Conservation (phyloP, 2,797 vertebrate genomes). For the Pseudochaenichthys georgianus region DNA sequence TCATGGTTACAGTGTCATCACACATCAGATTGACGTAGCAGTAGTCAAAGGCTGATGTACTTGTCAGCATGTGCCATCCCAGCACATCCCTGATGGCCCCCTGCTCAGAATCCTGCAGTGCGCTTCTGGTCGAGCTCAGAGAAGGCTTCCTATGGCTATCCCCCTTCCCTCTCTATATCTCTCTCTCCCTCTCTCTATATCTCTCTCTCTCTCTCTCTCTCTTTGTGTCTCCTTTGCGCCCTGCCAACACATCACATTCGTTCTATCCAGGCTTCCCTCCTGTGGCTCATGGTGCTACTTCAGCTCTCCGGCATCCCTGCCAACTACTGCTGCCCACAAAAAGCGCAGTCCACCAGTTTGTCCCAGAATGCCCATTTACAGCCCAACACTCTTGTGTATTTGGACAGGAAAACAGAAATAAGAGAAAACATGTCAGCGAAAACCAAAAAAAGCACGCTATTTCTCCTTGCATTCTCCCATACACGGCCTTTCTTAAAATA, state of each 20-base stretch:
- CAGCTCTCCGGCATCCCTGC: slow-evolving; percentile 45
- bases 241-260: slow-evolving; percentile 58
- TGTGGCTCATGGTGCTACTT: slow-evolving; percentile 55
- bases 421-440: slow-evolving; percentile 20
- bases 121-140: slow-evolving; percentile 59
- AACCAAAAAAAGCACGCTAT: slow-evolving; percentile 10
- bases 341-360: slow-evolving; percentile 47
- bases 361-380: slow-evolving; percentile 51
- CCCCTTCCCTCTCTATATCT: background rate
- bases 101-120: slow-evolving; percentile 56
- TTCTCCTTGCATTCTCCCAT: slow-evolving; percentile 37
- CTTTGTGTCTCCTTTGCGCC: slow-evolving; percentile 37
- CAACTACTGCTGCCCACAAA: slow-evolving; percentile 51
- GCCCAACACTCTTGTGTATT: slow-evolving; percentile 31
- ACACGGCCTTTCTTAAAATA: slow-evolving; percentile 67
- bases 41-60: slow-evolving; percentile 54
- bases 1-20: slow-evolving; percentile 30
- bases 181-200: slow-evolving; percentile 7
- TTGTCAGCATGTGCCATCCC: slow-evolving; percentile 54
- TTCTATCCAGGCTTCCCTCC: slow-evolving; percentile 46
- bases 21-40: slow-evolving; percentile 43
- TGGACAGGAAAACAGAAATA: slow-evolving; percentile 27
- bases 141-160: slow-evolving; percentile 39
- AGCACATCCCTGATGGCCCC: slow-evolving; percentile 56
- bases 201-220: slow-evolving; percentile 6